phyloP scores from a whole-genome alignment of 2,888 invertebrate species.

The Drosophila subsilvestris region DNA sequence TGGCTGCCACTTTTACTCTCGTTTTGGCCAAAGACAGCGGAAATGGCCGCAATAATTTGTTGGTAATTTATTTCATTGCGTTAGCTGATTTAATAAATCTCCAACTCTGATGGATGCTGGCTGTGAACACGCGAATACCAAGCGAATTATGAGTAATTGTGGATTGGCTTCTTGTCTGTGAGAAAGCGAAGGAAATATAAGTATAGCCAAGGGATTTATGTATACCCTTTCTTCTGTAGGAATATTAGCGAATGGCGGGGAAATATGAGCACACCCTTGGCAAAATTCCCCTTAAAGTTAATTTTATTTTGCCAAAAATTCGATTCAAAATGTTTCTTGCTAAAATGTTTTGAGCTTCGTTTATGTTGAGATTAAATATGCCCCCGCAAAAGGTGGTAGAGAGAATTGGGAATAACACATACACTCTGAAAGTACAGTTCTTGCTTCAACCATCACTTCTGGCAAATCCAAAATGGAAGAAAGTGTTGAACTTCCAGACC shows the following conservation, averaged over 20 bases:
- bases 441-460: neutral
- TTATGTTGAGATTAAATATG: too few species aligned
- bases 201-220: neutral
- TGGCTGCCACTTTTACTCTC: conserved; percentile 69
- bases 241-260: too few species aligned
- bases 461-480: neutral
- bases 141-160: conserved; percentile 4
- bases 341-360: too few species aligned
- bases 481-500: conserved; percentile 1
- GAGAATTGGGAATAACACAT: too few species aligned
- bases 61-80: conserved; percentile 69
- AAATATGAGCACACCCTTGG: too few species aligned
- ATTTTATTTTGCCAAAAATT: too few species aligned
- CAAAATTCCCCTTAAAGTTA: too few species aligned
- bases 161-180: neutral
- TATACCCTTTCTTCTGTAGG: neutral
- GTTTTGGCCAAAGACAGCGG: conserved; percentile 65
- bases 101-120: conserved; percentile 57
- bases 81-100: conserved; percentile 67
- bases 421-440: neutral
- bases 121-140: conserved; percentile 46
- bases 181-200: neutral
- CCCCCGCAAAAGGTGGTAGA: too few species aligned
- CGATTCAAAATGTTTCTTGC: too few species aligned
- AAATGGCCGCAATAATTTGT: conserved; percentile 74